Conservation (phyloP, 2,113 vertebrate genomes). For the Entomyzon cyanotis region DNA sequence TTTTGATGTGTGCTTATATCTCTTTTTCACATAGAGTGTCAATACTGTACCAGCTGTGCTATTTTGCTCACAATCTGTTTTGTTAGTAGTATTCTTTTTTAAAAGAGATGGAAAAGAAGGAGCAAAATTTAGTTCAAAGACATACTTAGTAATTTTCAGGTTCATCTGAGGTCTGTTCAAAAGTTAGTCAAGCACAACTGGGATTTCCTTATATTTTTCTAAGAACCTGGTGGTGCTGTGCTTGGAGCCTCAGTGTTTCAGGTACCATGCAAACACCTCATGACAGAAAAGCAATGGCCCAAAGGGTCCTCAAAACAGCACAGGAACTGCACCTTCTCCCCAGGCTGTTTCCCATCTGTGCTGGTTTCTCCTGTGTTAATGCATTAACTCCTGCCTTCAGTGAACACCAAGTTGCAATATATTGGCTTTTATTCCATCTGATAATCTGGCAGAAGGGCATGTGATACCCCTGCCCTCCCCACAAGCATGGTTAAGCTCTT, state of each 20-base stretch:
- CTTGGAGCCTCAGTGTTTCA: neutral
- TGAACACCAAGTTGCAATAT: neutral
- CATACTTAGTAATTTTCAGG: neutral
- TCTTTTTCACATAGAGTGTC: neutral
- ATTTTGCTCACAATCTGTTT: neutral
- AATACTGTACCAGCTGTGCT: neutral
- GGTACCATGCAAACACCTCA: accelerated
- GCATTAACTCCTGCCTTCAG: neutral
- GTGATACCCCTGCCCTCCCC: neutral
- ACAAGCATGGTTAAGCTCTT: neutral
- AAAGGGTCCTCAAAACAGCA: neutral
- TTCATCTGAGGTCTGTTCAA: neutral
- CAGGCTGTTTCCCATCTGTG: neutral
- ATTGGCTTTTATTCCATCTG: neutral
- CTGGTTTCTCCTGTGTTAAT: neutral
- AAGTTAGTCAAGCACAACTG: neutral
- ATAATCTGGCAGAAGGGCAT: neutral
- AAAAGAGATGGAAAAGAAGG: neutral
- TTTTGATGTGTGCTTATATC: neutral
- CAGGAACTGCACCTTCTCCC: neutral
- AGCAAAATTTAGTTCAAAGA: neutral
- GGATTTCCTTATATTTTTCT: neutral
- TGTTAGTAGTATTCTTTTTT: neutral
- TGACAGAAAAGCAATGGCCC: neutral
- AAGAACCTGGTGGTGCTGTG: neutral